A percentile compares a stretch with the other conserved stretches of the same genome.
Evolutionary conservation across 2,888 invertebrate genomes (phyloP).

Genomic region (Caenorhabditis doughertyi): DNA sequence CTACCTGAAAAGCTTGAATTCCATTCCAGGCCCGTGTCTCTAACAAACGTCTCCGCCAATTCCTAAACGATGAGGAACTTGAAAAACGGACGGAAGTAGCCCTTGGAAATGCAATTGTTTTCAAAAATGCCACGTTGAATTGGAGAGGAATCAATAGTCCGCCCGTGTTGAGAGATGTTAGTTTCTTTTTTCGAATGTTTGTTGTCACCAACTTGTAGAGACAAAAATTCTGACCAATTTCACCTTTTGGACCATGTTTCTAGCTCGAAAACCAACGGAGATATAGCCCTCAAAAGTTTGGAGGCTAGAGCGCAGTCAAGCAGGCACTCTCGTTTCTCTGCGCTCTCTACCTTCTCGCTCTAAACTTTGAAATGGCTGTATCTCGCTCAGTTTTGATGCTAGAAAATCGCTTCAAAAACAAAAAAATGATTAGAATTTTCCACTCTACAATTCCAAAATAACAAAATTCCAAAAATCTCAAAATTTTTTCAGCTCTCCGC

Average conservation of each 20-base stretch:
- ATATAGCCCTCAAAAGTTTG: background rate
- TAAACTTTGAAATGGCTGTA: background rate
- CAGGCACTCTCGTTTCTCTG: background rate
- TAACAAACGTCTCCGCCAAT: slow-evolving; percentile 88
- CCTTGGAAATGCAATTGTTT: slow-evolving; percentile 87
- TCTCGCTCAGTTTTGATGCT: background rate
- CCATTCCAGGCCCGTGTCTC: slow-evolving; percentile 94
- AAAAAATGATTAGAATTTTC: background rate
- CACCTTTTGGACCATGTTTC: background rate
- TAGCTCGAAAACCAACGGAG: background rate
- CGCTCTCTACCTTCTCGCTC: background rate
- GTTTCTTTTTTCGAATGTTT: slow-evolving; percentile 7
- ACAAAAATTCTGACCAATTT: background rate
- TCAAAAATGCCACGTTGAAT: slow-evolving; percentile 83
- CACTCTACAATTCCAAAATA: background rate
- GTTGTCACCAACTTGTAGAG: background rate
- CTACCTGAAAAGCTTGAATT: slow-evolving; percentile 43
- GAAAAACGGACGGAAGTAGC: slow-evolving; percentile 50
- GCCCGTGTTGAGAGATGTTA: slow-evolving; percentile 38
- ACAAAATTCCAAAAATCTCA: background rate
- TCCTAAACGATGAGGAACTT: slow-evolving; percentile 59
- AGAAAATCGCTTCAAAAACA: background rate
- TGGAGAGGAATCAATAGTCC: slow-evolving; percentile 49
- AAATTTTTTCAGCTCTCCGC: slow-evolving; percentile 39
- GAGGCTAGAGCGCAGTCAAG: background rate